These are phyloP conservation scores for Metopolophium dirhodum DNA, from an alignment of 1,140 invertebrate genomes.

Conservation along the genomic window DNA sequence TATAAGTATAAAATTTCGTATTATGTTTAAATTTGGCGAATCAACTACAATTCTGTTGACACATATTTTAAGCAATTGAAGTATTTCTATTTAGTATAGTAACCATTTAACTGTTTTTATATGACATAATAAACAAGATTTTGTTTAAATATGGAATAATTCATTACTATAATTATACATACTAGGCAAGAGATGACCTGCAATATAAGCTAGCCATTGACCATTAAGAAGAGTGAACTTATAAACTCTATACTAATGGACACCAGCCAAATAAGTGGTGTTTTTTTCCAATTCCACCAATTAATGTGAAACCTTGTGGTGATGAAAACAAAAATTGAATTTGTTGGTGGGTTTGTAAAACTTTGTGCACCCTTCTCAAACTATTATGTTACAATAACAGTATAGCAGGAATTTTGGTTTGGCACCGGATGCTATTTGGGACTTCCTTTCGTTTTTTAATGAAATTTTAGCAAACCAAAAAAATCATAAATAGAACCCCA, in stretches of 20 bases:
- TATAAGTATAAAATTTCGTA: not conserved
- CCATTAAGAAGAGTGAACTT: not conserved
- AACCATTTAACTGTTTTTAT: not conserved
- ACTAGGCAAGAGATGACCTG: not conserved
- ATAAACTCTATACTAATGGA: conserved; percentile 17
- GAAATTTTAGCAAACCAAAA: not conserved
- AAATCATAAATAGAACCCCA: not conserved
- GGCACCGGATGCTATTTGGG: conserved; percentile 8
- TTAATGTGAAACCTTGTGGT: not conserved
- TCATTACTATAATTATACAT: not conserved
- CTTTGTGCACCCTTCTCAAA: not conserved
- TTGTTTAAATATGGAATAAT: not conserved
- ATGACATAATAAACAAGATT: not conserved
- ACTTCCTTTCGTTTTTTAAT: not conserved
- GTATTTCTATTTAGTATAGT: not conserved
- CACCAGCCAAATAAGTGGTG: not conserved
- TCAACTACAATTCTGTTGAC: not conserved
- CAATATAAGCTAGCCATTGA: no score
- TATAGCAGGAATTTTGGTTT: not conserved
- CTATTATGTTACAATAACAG: not conserved
- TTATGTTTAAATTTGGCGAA: not conserved
- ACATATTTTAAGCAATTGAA: not conserved
- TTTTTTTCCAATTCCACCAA: not conserved
- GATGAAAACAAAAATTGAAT: conserved; percentile 26
- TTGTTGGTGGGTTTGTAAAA: not conserved